A percentile compares a stretch with the other conserved stretches of the same genome.
Evolutionary conservation across 2,113 vertebrate genomes (phyloP).

Genomic region (Phyllostomus discolor): DNA sequence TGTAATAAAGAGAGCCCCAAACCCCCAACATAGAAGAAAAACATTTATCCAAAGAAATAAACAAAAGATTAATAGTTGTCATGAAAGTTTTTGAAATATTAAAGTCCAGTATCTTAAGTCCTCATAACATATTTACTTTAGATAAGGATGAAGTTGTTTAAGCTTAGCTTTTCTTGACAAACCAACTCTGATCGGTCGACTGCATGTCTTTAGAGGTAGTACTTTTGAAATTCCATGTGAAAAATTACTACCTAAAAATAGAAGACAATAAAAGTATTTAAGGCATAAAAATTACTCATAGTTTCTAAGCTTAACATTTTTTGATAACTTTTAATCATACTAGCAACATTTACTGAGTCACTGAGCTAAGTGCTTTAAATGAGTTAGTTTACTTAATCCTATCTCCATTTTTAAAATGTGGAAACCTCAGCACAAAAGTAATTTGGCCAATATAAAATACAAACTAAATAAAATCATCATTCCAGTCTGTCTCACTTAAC

Average conservation of each 20-base stretch:
- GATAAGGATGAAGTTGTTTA: slow-evolving; percentile 89
- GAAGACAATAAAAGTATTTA: slow-evolving; percentile 45
- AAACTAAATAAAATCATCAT: slow-evolving; percentile 15
- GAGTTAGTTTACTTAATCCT: not conserved
- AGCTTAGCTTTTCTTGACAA: slow-evolving; percentile 90
- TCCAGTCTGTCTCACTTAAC: not conserved
- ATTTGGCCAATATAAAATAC: not conserved
- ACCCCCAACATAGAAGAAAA: slow-evolving; percentile 21
- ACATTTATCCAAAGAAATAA: slow-evolving; percentile 47
- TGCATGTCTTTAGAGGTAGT: slow-evolving; percentile 90
- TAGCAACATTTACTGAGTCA: not conserved
- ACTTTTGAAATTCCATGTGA: slow-evolving; percentile 81
- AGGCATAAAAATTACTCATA: not conserved
- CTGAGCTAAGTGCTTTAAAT: not conserved
- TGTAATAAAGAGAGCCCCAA: slow-evolving; percentile 28
- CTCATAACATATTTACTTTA: slow-evolving; percentile 76
- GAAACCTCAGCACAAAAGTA: slow-evolving; percentile 8
- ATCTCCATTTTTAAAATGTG: not conserved
- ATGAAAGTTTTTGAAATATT: slow-evolving; percentile 25
- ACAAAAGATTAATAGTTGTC: slow-evolving; percentile 57
- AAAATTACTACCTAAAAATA: slow-evolving; percentile 78
- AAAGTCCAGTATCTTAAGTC: slow-evolving; percentile 19
- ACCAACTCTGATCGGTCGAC: slow-evolving; percentile 89
- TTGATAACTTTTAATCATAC: not conserved
- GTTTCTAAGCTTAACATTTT: not conserved